Evolutionary conservation across 1,140 invertebrate genomes (phyloP).

Genomic region (Leguminivora glycinivorella): DNA sequence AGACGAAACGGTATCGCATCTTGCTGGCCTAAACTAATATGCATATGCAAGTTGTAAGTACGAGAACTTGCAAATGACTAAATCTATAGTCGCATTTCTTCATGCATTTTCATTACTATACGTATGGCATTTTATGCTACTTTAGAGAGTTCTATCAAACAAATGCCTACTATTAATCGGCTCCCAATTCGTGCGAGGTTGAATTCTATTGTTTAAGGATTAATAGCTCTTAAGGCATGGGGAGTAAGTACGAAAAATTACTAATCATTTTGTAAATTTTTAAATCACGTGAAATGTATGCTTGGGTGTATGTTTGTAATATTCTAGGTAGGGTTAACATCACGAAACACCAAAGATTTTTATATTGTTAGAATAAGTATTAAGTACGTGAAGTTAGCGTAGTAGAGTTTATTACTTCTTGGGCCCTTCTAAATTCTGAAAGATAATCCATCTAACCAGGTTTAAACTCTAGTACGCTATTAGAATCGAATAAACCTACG

Average conservation of each 20-base stretch:
- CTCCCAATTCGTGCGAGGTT: too few relatives aligned
- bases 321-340: conserved; percentile 17
- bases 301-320: not conserved
- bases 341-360: conserved; percentile 23
- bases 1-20: too few relatives aligned
- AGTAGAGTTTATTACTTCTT: not conserved
- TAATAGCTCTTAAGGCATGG: not conserved
- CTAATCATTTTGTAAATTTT: conserved; percentile 30
- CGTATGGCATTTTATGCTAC: too few relatives aligned
- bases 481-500: not conserved
- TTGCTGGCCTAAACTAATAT: too few relatives aligned
- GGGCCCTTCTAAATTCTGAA: not conserved
- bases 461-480: not conserved
- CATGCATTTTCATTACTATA: too few relatives aligned
- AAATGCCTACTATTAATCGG: too few relatives aligned
- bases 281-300: not conserved
- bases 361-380: conserved; percentile 11
- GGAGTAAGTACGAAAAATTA: not conserved
- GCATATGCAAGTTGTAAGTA: too few relatives aligned
- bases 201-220: not conserved
- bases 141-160: too few relatives aligned
- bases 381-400: not conserved
- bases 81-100: too few relatives aligned
- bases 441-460: not conserved
- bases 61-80: too few relatives aligned